These are phyloP conservation scores for Sisyra nigra DNA, from an alignment of 2,888 invertebrate genomes.

Conservation along the genomic window DNA sequence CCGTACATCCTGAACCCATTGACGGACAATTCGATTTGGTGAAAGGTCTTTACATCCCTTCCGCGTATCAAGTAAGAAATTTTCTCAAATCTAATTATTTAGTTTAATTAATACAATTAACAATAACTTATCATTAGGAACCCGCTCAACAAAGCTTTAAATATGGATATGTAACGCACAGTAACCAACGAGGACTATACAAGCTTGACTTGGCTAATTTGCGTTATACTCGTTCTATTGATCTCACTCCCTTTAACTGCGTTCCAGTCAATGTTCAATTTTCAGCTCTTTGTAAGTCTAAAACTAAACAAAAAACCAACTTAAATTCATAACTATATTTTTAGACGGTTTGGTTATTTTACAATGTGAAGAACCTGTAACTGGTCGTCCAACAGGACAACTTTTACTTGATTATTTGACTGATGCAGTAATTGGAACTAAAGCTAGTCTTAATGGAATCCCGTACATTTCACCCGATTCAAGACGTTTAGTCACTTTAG, in stretches of 20 bases:
- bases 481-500: conserved; percentile 48
- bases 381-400: conserved; percentile 44
- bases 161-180: conserved; percentile 59
- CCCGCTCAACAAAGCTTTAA: conserved; percentile 38
- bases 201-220: conserved; percentile 55
- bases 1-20: conserved; percentile 56
- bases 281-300: conserved; percentile 49
- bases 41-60: conserved; percentile 42
- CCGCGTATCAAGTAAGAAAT: conserved; percentile 30
- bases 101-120: conserved; percentile 1
- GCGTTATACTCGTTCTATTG: conserved; percentile 52
- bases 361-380: conserved; percentile 51
- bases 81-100: background rate
- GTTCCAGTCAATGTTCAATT: conserved; percentile 52
- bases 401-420: conserved; percentile 54
- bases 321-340: background rate
- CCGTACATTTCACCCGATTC: conserved; percentile 57
- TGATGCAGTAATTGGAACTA: conserved; percentile 47
- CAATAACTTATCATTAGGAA: conserved; percentile 26
- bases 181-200: conserved; percentile 52
- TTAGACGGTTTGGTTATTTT: conserved; percentile 54
- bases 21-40: conserved; percentile 62
- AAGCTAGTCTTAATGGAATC: conserved; percentile 41
- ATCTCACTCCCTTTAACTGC: conserved; percentile 55
- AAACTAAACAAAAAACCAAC: background rate